phyloP scores from a whole-genome alignment of 2,797 vertebrate genomes.

The Potorous gilbertii region DNA sequence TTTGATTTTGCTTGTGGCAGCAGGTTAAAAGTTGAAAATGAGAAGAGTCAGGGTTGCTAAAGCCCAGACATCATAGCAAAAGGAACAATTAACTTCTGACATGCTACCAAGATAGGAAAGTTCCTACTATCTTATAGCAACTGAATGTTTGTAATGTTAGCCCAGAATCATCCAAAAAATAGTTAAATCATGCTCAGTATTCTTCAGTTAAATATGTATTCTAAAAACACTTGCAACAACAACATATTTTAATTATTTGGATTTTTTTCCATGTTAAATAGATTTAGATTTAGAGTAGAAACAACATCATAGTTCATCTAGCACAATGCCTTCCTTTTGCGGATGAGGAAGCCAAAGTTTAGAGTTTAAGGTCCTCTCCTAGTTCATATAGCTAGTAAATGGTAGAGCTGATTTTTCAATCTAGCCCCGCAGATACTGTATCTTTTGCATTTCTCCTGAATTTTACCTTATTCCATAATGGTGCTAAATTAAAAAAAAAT shows the following conservation, averaged over 20 bases:
- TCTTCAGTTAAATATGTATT: too few relatives aligned
- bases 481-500: neutral
- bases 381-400: too few relatives aligned
- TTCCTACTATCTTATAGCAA: neutral
- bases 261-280: neutral
- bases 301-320: neutral
- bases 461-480: neutral
- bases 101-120: neutral
- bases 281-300: neutral
- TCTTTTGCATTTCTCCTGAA: neutral
- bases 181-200: neutral
- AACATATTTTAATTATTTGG: neutral
- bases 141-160: neutral
- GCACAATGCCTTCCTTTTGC: neutral
- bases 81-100: neutral
- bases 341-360: too few relatives aligned
- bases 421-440: neutral
- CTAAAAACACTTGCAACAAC: too few relatives aligned
- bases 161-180: neutral
- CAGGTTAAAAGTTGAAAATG: neutral
- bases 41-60: neutral
- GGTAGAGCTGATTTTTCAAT: neutral
- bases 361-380: too few relatives aligned
- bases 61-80: neutral
- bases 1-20: neutral